These are phyloP conservation scores for Didymodactylos carnosus DNA, from an alignment of 2,888 invertebrate species.

Conservation along the genomic window DNA sequence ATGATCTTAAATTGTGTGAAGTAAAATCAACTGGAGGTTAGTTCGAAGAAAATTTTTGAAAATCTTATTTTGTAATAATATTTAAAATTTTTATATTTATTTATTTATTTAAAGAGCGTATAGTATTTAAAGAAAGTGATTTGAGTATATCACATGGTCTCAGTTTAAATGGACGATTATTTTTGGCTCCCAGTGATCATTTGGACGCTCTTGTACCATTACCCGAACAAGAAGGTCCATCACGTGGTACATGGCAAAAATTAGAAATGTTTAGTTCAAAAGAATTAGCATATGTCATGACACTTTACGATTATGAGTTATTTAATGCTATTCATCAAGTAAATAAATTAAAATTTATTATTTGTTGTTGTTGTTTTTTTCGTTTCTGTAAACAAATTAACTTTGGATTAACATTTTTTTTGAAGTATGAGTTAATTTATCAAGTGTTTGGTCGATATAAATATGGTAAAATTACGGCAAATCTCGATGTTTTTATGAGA, in stretches of 20 bases:
- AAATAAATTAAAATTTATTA: constrained; percentile 16
- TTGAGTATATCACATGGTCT: constrained; percentile 56
- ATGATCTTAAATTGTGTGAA: constrained; percentile 51
- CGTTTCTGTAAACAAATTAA: neutral
- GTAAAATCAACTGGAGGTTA: constrained; percentile 47
- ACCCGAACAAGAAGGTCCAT: constrained; percentile 53
- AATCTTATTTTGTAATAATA: too few relatives aligned
- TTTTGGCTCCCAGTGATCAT: constrained; percentile 57
- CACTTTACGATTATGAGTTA: constrained; percentile 57
- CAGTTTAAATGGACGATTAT: constrained; percentile 55
- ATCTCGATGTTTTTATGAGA: constrained; percentile 55
- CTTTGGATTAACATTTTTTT: neutral
- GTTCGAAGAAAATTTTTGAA: constrained; percentile 1
- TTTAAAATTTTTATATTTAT: neutral
- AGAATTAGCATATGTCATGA: constrained; percentile 59
- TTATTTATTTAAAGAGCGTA: neutral
- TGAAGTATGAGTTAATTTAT: constrained; percentile 50
- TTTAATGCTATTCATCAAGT: constrained; percentile 57
- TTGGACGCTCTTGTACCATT: constrained; percentile 55
- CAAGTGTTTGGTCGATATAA: constrained; percentile 49
- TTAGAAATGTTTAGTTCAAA: constrained; percentile 55
- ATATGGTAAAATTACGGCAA: constrained; percentile 49
- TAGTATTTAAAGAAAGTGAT: constrained; percentile 45
- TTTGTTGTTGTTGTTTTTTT: too few relatives aligned
- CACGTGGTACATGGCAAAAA: constrained; percentile 46